Evolutionary conservation across 2,113 vertebrate species (phyloP), one percentile per base, ranked within the genome.

Genomic region (Trematocara marginatum): DNA sequence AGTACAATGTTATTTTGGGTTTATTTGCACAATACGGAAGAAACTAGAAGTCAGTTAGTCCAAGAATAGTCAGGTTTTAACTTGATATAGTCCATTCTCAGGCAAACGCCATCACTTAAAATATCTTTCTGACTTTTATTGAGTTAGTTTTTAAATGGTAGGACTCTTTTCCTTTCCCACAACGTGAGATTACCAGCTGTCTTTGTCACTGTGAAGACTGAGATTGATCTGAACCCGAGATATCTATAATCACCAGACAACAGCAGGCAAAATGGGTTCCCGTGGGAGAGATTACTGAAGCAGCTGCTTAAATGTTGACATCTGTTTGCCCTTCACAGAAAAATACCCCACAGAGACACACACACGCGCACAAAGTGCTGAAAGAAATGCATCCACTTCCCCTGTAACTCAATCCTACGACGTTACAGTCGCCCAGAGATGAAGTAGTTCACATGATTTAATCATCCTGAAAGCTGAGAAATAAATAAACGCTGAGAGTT

Each of bases 191-290:
- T 54, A n/a, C 3, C 11, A 12, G 6, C 34, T 53, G 85, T 85
- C 89, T 51, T 79, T 52, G 78, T 57, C 57, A 12, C 45, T 8
- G 66, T 78, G 47, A 56, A 61, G 45, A 64, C 45, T 3, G 64
- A 82, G 80, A 82, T 31, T n/a, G 74, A 85, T 89, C 40, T 61
- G 34, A 87, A 81, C 66, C 51, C 18, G 16, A 86, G 88, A 87
- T 90, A 93, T 89, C 87, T 90, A 79, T 80, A 89, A 92, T 88
- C 82, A 69, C 38, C 54, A 59, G 59, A 84, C 69, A 81, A 84
- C 88, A 90, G 66, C 56, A 29, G 45, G 23, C 57, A 69, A 78
- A 51, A 35, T 10, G 15, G 71, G 9, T 74, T 82, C 88, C 83
- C 69, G 42, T 18, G n/a, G 79, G 84, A 61, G 61, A 9, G 12